A percentile compares a stretch with the other conserved stretches of the same genome.
These are phyloP conservation scores for Ceratina calcarata DNA, from an alignment of 1,140 invertebrate genomes.

Conservation along the genomic window DNA sequence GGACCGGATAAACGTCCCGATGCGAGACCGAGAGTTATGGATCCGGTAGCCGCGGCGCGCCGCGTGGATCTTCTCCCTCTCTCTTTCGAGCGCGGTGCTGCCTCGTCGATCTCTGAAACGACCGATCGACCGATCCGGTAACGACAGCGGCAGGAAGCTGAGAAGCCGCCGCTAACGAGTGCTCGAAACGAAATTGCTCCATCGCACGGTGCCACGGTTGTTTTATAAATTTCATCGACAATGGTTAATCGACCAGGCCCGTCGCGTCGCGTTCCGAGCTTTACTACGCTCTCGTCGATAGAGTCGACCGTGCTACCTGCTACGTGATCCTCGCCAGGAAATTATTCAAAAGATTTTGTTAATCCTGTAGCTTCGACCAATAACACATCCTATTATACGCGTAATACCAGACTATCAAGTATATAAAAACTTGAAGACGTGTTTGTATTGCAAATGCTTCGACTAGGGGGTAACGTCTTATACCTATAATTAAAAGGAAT, in stretches of 20 bases:
- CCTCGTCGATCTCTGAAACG: slow-evolving; percentile 49
- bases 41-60: slow-evolving; percentile 48
- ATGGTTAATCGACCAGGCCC: slow-evolving; percentile 4
- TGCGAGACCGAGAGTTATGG: slow-evolving; percentile 54
- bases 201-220: not conserved
- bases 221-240: slow-evolving; percentile 19
- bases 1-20: slow-evolving; percentile 59
- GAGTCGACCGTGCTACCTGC: not conserved
- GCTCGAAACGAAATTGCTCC: slow-evolving; percentile 38
- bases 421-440: too few species aligned
- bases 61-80: slow-evolving; percentile 29
- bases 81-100: not conserved
- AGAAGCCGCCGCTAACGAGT: slow-evolving; percentile 32
- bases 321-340: not conserved
- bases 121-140: slow-evolving; percentile 27
- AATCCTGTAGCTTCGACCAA: not conserved
- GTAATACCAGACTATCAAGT: too few species aligned
- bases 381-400: too few species aligned
- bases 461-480: too few species aligned
- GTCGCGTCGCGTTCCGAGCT: not conserved
- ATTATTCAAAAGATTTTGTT: not conserved
- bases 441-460: too few species aligned
- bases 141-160: slow-evolving; percentile 34
- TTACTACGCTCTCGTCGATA: slow-evolving; percentile 5
- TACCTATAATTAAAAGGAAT: too few species aligned